These are phyloP conservation scores for Nephrocerus scutellatus DNA, from an alignment of 2,888 invertebrate species.

Conservation along the genomic window DNA sequence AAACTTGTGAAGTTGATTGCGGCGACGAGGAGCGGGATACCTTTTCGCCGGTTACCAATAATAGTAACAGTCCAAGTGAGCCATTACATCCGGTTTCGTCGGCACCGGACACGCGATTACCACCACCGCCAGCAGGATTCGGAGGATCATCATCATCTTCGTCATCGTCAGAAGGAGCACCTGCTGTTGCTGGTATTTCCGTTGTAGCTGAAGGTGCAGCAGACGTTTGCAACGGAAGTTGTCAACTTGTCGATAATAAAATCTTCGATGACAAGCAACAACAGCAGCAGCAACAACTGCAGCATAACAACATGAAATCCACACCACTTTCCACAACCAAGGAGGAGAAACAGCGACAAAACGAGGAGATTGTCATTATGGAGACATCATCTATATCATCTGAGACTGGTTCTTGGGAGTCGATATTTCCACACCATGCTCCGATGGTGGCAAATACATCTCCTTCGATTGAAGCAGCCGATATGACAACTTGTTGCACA, in stretches of 20 bases:
- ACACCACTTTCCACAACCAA: slow-evolving; percentile 42
- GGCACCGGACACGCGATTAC: background rate
- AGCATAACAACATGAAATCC: slow-evolving; percentile 22
- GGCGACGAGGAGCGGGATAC: slow-evolving; percentile 46
- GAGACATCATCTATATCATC: slow-evolving; percentile 59
- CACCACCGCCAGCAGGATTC: background rate
- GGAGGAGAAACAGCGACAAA: slow-evolving; percentile 57
- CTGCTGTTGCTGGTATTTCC: background rate
- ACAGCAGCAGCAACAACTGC: slow-evolving; percentile 4
- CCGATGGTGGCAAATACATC: background rate
- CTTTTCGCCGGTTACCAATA: slow-evolving; percentile 41
- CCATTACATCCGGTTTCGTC: background rate
- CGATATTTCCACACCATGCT: slow-evolving; percentile 50
- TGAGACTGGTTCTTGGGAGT: slow-evolving; percentile 61
- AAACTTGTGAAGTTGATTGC: slow-evolving; percentile 43
- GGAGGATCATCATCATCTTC: background rate
- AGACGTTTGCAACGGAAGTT: slow-evolving; percentile 20
- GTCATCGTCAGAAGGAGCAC: background rate
- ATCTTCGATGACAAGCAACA: slow-evolving; percentile 26
- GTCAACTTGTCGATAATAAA: slow-evolving; percentile 32
- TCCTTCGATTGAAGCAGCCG: slow-evolving; percentile 35
- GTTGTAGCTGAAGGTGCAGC: slow-evolving; percentile 9
- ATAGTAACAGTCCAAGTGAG: slow-evolving; percentile 33
- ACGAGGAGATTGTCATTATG: slow-evolving; percentile 57
- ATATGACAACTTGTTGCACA: slow-evolving; percentile 46